These are phyloP conservation scores for Cladopsammia gracilis DNA, from an alignment of 64 coral and sea anemone species.

Conservation along the genomic window DNA sequence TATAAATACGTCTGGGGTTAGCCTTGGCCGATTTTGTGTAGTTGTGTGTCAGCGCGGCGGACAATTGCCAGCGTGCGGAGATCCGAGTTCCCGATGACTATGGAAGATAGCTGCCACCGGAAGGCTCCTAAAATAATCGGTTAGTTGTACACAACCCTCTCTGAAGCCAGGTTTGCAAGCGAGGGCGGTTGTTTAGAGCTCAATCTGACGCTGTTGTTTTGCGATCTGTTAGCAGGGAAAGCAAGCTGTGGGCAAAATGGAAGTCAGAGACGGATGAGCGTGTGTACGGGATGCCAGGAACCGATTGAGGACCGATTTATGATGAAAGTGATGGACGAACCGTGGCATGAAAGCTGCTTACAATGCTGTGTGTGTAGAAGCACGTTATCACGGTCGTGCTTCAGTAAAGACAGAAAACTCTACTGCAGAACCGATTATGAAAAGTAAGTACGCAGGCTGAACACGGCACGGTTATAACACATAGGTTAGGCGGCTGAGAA, in stretches of 20 bases:
- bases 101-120: constrained; percentile 81
- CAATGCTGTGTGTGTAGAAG: constrained; percentile 94
- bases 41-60: constrained; percentile 1
- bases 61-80: constrained; percentile 46
- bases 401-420: constrained; percentile 96
- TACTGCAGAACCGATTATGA: constrained; percentile 95
- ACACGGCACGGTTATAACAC: constrained; percentile 6
- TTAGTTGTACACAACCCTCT: constrained; percentile 9
- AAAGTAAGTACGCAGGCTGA: constrained; percentile 84
- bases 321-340: constrained; percentile 97
- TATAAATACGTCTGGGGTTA: background rate
- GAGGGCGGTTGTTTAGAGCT: background rate
- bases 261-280: constrained; percentile 85
- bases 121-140: constrained; percentile 63
- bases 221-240: constrained; percentile 77
- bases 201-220: constrained; percentile 38
- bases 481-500: constrained; percentile 32
- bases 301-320: constrained; percentile 97
- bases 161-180: background rate
- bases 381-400: constrained; percentile 89
- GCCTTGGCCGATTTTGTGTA: constrained; percentile 45
- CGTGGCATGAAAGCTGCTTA: constrained; percentile 95
- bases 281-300: constrained; percentile 96
- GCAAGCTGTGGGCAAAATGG: constrained; percentile 94
- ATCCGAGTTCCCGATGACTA: constrained; percentile 84